Percentiles rank a stretch among this genome's conserved stretches.
Evolutionary conservation across 2,797 vertebrate species (phyloP).

Genomic region (Sternotherus odoratus): DNA sequence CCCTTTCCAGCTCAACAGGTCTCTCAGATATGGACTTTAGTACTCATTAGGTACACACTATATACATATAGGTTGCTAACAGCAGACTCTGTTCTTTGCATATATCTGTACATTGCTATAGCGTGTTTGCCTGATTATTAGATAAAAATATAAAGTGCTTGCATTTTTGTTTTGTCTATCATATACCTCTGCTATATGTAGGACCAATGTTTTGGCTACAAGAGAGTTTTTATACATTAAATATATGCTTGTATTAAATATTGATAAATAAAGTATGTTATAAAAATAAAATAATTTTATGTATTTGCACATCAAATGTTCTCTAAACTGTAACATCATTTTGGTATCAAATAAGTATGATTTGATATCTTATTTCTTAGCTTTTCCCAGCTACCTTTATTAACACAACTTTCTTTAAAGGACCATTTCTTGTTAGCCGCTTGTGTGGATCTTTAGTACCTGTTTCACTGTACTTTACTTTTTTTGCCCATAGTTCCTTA

Average conservation of each 20-base stretch:
- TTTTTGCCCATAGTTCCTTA: background rate
- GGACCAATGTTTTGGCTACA: background rate
- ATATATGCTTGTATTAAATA: background rate
- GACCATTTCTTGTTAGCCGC: background rate
- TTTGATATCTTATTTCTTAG: background rate
- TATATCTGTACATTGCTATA: background rate
- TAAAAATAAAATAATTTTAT: background rate
- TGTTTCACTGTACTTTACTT: background rate
- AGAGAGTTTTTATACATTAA: background rate
- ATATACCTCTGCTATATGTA: background rate
- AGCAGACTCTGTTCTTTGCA: background rate
- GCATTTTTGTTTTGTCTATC: background rate
- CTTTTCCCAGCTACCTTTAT: background rate
- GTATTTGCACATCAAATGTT: background rate
- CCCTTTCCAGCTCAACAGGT: background rate
- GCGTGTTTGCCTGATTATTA: background rate
- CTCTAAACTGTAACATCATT: background rate
- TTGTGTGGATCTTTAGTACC: background rate
- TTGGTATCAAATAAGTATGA: background rate
- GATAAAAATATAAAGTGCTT: background rate
- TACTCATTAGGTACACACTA: background rate
- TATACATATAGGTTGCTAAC: background rate
- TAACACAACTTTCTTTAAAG: background rate
- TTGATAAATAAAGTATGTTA: background rate
- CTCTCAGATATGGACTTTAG: background rate